Percentiles rank a stretch among this genome's conserved stretches.
phyloP scores from a whole-genome alignment of 2,888 invertebrate species.

The Seladonia tumulorum region DNA sequence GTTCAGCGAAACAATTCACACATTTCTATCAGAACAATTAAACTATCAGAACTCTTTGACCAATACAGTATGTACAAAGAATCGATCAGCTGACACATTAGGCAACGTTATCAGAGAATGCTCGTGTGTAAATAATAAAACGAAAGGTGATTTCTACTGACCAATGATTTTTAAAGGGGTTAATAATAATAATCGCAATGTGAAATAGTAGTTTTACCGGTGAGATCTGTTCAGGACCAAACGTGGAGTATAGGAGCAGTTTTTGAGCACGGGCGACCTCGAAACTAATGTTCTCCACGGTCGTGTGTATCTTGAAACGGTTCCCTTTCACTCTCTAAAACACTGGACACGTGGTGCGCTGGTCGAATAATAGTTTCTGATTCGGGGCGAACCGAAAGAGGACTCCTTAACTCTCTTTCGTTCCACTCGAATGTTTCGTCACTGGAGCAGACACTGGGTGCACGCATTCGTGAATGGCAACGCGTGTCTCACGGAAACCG shows the following conservation, averaged over 20 bases:
- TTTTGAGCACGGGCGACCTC: neutral
- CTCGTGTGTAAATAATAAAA: neutral
- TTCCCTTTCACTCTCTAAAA: slow-evolving; percentile 18
- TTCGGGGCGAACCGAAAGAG: neutral
- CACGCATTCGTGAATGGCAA: slow-evolving; percentile 16
- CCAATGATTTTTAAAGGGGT: neutral
- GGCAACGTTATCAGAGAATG: too few relatives aligned
- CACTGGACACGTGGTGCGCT: neutral
- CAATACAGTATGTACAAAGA: too few relatives aligned
- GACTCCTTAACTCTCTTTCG: neutral
- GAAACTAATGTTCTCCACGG: neutral
- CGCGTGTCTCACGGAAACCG: slow-evolving; percentile 21
- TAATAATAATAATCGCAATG: neutral
- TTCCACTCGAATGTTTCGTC: neutral
- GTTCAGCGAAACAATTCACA: too few relatives aligned
- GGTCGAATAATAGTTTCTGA: neutral
- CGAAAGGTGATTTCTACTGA: neutral
- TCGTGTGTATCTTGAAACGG: neutral
- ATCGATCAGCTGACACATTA: too few relatives aligned
- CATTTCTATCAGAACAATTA: too few relatives aligned
- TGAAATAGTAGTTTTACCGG: slow-evolving; percentile 25
- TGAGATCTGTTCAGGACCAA: neutral
- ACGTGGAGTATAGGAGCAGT: neutral
- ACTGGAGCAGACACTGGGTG: too few relatives aligned
- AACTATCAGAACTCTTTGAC: too few relatives aligned